Evolutionary conservation across 1,140 invertebrate species (phyloP).

Genomic region (Conus ventricosus): DNA sequence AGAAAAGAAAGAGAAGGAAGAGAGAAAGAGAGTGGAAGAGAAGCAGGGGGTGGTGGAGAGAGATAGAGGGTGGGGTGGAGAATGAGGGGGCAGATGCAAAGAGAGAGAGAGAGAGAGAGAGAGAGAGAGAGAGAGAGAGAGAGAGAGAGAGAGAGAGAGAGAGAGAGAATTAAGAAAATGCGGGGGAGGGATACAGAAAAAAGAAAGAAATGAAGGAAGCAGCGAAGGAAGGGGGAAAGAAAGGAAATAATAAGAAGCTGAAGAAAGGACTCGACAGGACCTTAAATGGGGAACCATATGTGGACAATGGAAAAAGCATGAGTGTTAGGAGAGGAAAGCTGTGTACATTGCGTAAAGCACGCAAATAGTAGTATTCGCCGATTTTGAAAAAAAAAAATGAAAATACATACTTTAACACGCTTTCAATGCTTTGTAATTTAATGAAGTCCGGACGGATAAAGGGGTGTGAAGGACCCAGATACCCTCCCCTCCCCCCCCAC

Average conservation of each 20-base stretch:
- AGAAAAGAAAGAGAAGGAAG: not conserved
- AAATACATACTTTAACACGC: no score
- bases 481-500: no score
- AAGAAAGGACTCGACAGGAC: not conserved
- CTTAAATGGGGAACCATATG: no score
- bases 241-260: not conserved
- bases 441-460: no score
- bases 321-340: no score
- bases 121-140: not conserved
- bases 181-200: no score
- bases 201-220: not conserved
- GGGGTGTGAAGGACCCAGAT: no score
- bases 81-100: not conserved
- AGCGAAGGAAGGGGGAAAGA: not conserved
- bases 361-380: no score
- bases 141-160: not conserved
- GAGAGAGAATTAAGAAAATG: not conserved
- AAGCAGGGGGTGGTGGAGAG: not conserved
- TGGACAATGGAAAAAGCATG: no score
- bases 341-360: no score
- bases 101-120: slow-evolving; percentile 23
- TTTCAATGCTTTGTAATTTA: no score
- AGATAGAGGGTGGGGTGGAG: not conserved
- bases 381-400: no score
- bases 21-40: not conserved